phyloP scores from a whole-genome alignment of 2,888 invertebrate genomes.

The Drosophila robusta region DNA sequence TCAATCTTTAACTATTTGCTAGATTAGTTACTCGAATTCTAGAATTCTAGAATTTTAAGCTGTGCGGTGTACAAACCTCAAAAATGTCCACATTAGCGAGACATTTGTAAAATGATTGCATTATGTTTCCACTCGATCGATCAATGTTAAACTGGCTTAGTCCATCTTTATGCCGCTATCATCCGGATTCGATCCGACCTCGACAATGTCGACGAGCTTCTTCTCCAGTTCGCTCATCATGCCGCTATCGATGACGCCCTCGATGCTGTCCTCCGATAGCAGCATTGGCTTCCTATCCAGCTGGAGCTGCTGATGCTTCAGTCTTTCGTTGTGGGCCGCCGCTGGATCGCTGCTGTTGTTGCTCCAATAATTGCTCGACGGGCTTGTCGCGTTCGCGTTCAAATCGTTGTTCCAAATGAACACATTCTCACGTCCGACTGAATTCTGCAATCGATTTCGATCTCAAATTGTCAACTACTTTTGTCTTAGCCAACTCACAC shows the following conservation, averaged over 20 bases:
- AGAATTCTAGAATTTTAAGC: constrained; percentile 66
- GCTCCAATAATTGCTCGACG: constrained; percentile 48
- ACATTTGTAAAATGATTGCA: constrained; percentile 59
- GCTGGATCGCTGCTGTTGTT: constrained; percentile 30
- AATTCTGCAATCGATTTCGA: constrained; percentile 20
- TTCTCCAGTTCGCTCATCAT: constrained; percentile 88
- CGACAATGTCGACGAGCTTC: constrained; percentile 86
- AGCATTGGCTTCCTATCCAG: constrained; percentile 56
- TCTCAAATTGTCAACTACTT: background rate
- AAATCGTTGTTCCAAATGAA: constrained; percentile 58
- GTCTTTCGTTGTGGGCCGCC: constrained; percentile 51
- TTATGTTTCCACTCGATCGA: constrained; percentile 47
- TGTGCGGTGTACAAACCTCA: constrained; percentile 73
- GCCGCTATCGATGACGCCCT: constrained; percentile 87
- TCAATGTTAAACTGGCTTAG: constrained; percentile 42
- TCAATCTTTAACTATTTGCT: constrained; percentile 55
- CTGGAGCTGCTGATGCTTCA: constrained; percentile 51
- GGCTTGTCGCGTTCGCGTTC: constrained; percentile 43
- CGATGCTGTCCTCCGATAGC: constrained; percentile 72
- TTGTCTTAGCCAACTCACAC: background rate
- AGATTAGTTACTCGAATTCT: constrained; percentile 56
- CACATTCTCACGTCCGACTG: constrained; percentile 42
- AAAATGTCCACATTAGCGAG: constrained; percentile 45
- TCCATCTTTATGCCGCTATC: constrained; percentile 82
- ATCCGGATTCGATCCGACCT: constrained; percentile 85